A percentile compares a stretch with the other conserved stretches of the same genome.
These are phyloP conservation scores for Dilophus febrilis DNA, from an alignment of 2,888 invertebrate genomes.

Conservation along the genomic window DNA sequence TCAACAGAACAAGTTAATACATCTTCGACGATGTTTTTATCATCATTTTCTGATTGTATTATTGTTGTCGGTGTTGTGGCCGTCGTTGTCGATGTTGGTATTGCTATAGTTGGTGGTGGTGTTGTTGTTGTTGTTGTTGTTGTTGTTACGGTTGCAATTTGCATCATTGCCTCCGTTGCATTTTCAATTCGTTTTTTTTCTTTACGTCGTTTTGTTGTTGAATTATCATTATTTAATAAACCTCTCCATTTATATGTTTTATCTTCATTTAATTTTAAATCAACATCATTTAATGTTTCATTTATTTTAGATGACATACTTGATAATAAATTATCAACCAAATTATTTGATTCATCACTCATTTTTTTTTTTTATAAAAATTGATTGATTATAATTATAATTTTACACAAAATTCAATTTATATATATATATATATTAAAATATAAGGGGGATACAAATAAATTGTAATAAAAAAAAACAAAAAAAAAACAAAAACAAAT, in stretches of 20 bases:
- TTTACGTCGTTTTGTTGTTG: constrained; percentile 13
- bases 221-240: constrained; percentile 27
- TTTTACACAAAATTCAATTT: constrained; percentile 1
- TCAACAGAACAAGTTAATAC: too few relatives aligned
- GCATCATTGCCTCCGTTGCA: background rate
- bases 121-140: background rate
- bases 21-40: background rate
- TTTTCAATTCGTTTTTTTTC: background rate
- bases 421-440: too few relatives aligned
- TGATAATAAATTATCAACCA: constrained; percentile 22
- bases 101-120: constrained; percentile 2
- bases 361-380: too few relatives aligned
- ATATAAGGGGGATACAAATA: too few relatives aligned
- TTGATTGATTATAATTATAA: background rate
- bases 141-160: background rate
- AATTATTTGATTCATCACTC: constrained; percentile 19
- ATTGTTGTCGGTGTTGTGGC: background rate
- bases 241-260: constrained; percentile 29
- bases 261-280: constrained; percentile 22
- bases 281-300: constrained; percentile 15
- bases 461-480: background rate
- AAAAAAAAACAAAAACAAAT: background rate
- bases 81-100: background rate
- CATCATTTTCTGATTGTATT: background rate
- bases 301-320: constrained; percentile 27